Evolutionary conservation across 2,888 invertebrate species (phyloP).

Genomic region (Tanytarsus gracilentus): DNA sequence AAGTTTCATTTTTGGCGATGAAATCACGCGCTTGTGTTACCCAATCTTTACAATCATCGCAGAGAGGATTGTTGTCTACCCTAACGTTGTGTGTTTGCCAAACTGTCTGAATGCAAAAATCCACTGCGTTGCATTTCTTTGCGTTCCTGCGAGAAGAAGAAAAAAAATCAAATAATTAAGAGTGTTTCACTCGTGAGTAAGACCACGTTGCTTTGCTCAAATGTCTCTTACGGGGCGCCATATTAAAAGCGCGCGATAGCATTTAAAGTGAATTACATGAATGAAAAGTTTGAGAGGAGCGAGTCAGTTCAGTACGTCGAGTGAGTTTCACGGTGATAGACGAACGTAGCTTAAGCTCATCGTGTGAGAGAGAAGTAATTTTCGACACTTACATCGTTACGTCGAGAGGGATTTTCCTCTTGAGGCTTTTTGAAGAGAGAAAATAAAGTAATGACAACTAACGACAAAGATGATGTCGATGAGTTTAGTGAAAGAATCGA

Average conservation of each 20-base stretch:
- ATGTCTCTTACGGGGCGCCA: background rate
- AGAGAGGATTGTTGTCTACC: slow-evolving; percentile 68
- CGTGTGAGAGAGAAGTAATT: too few species aligned
- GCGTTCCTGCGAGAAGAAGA: slow-evolving; percentile 53
- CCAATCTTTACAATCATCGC: slow-evolving; percentile 81
- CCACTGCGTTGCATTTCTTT: slow-evolving; percentile 64
- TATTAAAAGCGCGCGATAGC: too few species aligned
- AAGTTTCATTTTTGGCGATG: slow-evolving; percentile 75
- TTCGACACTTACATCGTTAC: too few species aligned
- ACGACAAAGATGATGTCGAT: too few species aligned
- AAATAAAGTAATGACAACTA: too few species aligned
- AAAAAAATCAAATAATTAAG: slow-evolving; percentile 10
- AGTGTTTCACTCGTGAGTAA: background rate
- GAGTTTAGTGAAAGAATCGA: too few species aligned
- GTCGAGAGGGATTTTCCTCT: too few species aligned
- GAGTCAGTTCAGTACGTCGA: too few species aligned
- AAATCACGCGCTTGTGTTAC: slow-evolving; percentile 83
- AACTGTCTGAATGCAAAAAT: slow-evolving; percentile 67
- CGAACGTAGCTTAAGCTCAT: too few species aligned
- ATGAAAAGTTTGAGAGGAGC: background rate
- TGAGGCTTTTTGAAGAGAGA: too few species aligned
- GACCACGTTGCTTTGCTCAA: background rate
- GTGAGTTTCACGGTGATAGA: too few species aligned
- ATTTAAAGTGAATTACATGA: background rate
- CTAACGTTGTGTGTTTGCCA: slow-evolving; percentile 63